These are phyloP conservation scores for Oreochromis tanganicae DNA, from an alignment of 2,113 vertebrate species.

Conservation along the genomic window DNA sequence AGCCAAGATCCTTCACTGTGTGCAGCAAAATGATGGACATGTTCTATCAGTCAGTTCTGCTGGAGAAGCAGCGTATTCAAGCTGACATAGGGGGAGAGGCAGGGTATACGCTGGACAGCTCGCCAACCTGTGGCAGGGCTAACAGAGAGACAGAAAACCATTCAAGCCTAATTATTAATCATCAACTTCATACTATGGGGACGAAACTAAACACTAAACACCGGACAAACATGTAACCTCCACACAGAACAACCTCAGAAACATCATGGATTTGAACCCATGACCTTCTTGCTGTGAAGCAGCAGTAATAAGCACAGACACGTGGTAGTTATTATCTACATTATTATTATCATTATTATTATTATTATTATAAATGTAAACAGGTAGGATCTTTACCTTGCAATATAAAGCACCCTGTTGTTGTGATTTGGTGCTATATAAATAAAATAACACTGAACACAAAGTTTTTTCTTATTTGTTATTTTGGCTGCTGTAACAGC, in stretches of 20 bases:
- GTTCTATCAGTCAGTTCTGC: background rate
- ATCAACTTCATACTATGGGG: background rate
- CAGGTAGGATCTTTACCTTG: too few species aligned
- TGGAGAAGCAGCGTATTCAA: background rate
- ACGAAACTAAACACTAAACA: background rate
- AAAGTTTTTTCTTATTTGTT: too few species aligned
- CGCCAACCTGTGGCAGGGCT: background rate
- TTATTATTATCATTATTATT: too few species aligned
- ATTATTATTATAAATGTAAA: too few species aligned
- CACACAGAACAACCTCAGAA: background rate
- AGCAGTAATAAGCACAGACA: background rate
- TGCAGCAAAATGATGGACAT: background rate
- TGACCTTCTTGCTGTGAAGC: background rate
- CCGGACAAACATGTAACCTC: background rate
- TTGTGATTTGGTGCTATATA: too few species aligned
- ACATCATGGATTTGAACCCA: background rate
- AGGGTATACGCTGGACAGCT: background rate
- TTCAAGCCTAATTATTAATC: background rate
- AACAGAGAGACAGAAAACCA: background rate
- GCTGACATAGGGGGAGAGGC: background rate
- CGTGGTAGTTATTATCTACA: background rate
- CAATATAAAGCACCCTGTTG: too few species aligned
- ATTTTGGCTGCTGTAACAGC: background rate
- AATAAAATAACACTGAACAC: too few species aligned
- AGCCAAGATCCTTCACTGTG: background rate